These are phyloP conservation scores for Nyleta sp. DNA, from an alignment of 2,888 invertebrate genomes.

Conservation along the genomic window DNA sequence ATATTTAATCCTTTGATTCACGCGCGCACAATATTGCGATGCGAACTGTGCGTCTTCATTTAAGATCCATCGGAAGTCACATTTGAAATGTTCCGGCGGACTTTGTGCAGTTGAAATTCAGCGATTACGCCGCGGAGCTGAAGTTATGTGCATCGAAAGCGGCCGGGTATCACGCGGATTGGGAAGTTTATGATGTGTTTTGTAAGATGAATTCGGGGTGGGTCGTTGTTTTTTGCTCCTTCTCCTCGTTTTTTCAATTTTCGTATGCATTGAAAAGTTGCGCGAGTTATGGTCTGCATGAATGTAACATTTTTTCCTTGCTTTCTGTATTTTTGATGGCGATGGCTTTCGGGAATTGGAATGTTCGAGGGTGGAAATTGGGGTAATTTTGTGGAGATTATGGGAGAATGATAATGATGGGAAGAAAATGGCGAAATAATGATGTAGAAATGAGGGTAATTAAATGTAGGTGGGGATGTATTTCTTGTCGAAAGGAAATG, in stretches of 20 bases:
- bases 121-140: constrained; percentile 37
- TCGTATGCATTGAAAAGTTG: constrained; percentile 40
- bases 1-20: constrained; percentile 53
- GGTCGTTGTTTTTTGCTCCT: no score
- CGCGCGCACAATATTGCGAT: constrained; percentile 39
- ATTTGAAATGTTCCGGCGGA: constrained; percentile 24
- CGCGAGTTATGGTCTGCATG: constrained; percentile 14
- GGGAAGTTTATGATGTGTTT: constrained; percentile 41
- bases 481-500: no score
- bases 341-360: no score
- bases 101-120: constrained; percentile 44
- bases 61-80: constrained; percentile 48
- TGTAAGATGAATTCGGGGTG: constrained; percentile 24
- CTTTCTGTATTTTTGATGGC: no score
- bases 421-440: no score
- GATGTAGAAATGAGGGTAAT: no score
- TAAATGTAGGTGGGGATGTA: no score
- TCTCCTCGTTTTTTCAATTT: constrained; percentile 7
- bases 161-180: constrained; percentile 26
- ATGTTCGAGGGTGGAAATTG: no score
- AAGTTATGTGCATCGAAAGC: constrained; percentile 41
- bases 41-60: constrained; percentile 37
- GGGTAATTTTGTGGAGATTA: no score
- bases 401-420: no score
- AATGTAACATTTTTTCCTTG: constrained; percentile 4